A percentile compares a stretch with the other conserved stretches of the same genome.
These are phyloP conservation scores for Tachysurus fulvidraco DNA, from an alignment of 2,113 vertebrate species.

Conservation along the genomic window DNA sequence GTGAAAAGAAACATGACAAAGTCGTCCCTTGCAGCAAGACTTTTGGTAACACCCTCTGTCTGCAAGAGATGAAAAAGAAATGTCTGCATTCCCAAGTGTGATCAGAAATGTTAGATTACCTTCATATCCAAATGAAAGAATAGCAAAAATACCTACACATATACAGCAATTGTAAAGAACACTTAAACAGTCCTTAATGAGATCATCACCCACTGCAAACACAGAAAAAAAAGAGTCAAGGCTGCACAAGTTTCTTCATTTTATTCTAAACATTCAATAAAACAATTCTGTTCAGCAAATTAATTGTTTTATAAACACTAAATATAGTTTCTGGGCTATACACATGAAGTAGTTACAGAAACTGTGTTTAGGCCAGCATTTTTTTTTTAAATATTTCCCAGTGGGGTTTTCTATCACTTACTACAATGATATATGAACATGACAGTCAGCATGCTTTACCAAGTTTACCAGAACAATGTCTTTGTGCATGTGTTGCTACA, in stretches of 20 bases:
- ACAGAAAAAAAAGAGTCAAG: constrained; percentile 39
- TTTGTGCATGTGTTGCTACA: too few relatives aligned
- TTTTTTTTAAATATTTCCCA: neutral
- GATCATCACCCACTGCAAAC: constrained; percentile 83
- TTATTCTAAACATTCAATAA: neutral
- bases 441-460: too few relatives aligned
- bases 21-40: constrained; percentile 83
- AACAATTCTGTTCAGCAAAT: neutral
- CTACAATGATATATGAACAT: neutral
- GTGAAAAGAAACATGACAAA: constrained; percentile 88
- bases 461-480: too few relatives aligned
- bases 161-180: constrained; percentile 89
- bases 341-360: neutral
- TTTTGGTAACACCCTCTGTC: constrained; percentile 86
- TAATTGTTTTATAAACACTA: neutral
- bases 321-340: neutral
- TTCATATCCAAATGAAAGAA: neutral
- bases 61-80: constrained; percentile 54
- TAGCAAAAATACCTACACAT: constrained; percentile 78
- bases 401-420: neutral
- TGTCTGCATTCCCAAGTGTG: neutral
- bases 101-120: neutral
- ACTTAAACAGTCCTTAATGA: constrained; percentile 87
- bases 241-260: neutral
- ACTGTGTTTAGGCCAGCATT: neutral